Evolutionary conservation across 2,113 vertebrate genomes (phyloP), one percentile per base, ranked within the genome.

Genomic region (Ailuropoda melanoleuca): DNA sequence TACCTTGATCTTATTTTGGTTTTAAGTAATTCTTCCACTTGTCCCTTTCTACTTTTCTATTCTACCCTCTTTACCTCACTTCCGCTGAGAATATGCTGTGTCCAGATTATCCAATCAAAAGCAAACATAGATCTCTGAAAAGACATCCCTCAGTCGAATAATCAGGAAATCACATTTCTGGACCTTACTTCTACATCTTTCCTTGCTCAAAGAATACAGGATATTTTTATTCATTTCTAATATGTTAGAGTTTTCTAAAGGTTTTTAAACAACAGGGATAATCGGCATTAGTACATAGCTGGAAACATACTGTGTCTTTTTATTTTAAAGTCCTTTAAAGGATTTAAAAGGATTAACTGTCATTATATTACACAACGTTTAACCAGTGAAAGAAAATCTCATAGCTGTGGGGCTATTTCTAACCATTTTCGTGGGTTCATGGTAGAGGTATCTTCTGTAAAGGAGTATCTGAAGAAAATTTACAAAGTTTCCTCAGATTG

Each of bases 1-100:
- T 80, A 72, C 92, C 70, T 70, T 39, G 66, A 34, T 62, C 29
- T 60, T 58, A 66, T 86, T 96, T 96, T 96, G 58, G 64, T 58
- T 89, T 88, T 70, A 74, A 96, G 56, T 75, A 39, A 87, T 83
- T 94, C 81, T 88, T 84, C 37, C 53, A 37, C 2, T 29, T 75
- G 29, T 39, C 6, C 43, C 24, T 80, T 88, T 74, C 68, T 18
- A 64, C 34, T 78, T 88, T 85, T 80, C 37, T 86, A 18, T 70
- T 83, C 77, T 87, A 31, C 23, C 77, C 12, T 11, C 11, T 95
- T 93, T 43, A 37, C 11, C n/a, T 89, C 46, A 6, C n/a, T 62
- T 84, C 48, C 34, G 53, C 12, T 10, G 50, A 94, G 84, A 95
- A 46, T 70, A 48, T 15, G n/a, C 15, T 14, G 0, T 55, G 14